Evolutionary conservation across 2,888 invertebrate species (phyloP).

Genomic region (Margaritifera margaritifera): DNA sequence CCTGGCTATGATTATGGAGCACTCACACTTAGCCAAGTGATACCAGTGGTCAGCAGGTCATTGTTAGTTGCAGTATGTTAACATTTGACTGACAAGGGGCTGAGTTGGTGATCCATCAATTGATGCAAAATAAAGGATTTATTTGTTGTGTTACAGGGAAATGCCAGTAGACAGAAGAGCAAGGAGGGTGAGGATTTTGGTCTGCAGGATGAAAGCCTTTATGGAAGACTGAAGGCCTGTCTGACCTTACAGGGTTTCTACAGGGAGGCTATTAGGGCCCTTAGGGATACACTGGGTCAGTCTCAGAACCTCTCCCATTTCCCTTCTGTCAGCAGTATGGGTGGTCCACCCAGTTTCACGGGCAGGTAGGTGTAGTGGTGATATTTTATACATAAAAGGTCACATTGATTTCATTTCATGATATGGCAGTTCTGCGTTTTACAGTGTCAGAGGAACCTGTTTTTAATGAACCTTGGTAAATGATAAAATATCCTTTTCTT

Average conservation of each 20-base stretch:
- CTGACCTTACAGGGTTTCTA: constrained; percentile 65
- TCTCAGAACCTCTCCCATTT: constrained; percentile 65
- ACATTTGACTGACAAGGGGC: too few relatives aligned
- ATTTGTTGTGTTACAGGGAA: constrained; percentile 16
- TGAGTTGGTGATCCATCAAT: neutral
- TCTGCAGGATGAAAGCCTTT: constrained; percentile 60
- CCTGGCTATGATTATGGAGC: too few relatives aligned
- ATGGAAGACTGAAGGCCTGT: constrained; percentile 63
- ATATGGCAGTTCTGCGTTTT: too few relatives aligned
- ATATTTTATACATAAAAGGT: too few relatives aligned
- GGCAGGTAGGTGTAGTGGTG: constrained; percentile 24
- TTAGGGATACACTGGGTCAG: constrained; percentile 63
- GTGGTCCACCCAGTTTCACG: constrained; percentile 47
- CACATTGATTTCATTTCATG: too few relatives aligned
- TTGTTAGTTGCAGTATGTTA: too few relatives aligned
- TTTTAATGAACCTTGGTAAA: too few relatives aligned
- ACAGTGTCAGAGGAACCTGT: too few relatives aligned
- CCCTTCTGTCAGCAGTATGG: constrained; percentile 68
- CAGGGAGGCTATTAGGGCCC: constrained; percentile 62
- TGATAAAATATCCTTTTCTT: too few relatives aligned
- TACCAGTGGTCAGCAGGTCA: too few relatives aligned
- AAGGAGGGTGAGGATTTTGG: constrained; percentile 54
- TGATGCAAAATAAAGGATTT: neutral
- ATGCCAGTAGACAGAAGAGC: constrained; percentile 41
- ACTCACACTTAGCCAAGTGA: too few relatives aligned